phyloP scores from a whole-genome alignment of 2,797 vertebrate species.

The Ficedula albicollis region DNA sequence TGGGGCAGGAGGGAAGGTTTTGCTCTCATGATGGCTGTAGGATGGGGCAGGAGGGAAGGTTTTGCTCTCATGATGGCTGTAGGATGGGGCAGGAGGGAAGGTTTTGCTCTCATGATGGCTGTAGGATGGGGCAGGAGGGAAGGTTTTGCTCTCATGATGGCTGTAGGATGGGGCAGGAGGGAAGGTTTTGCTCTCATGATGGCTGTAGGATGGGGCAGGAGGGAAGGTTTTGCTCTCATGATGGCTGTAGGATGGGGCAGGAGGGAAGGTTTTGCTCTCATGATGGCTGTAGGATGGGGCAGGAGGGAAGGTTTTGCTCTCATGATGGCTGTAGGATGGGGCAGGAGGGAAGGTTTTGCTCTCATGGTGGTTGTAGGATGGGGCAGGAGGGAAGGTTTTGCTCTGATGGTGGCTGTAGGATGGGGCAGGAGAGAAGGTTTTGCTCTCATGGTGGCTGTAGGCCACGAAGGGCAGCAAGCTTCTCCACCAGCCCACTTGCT shows the following conservation, averaged over 20 bases:
- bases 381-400: neutral
- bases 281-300: neutral
- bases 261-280: too few relatives aligned
- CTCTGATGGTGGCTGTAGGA: neutral
- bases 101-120: neutral
- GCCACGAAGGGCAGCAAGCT: accelerated
- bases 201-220: too few relatives aligned
- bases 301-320: neutral
- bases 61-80: neutral
- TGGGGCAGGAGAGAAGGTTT: too few relatives aligned
- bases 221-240: too few relatives aligned
- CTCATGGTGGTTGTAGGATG: too few relatives aligned
- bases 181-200: neutral
- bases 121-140: neutral
- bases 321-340: neutral
- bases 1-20: too few relatives aligned
- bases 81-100: neutral
- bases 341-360: neutral
- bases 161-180: neutral
- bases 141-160: neutral
- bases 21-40: neutral
- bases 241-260: too few relatives aligned
- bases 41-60: too few relatives aligned
- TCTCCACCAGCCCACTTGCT: neutral
- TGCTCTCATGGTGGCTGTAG: neutral